These are phyloP conservation scores for Serranus cabrilla DNA, from an alignment of 2,797 vertebrate genomes.

Conservation along the genomic window DNA sequence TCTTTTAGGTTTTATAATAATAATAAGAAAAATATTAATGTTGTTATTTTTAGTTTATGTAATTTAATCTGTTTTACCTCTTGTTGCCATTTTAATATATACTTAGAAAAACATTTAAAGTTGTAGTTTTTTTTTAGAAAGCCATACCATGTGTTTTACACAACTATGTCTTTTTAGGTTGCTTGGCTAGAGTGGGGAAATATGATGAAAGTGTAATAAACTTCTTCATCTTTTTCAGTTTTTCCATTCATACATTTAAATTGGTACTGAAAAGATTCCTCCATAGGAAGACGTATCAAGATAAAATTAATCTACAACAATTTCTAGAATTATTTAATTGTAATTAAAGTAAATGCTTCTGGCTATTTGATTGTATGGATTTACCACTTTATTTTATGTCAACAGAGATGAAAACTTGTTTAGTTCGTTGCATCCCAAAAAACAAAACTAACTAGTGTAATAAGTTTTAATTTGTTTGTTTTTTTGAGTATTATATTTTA, in stretches of 20 bases:
- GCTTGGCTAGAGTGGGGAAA: neutral
- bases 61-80: no score
- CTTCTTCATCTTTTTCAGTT: neutral
- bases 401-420: no score
- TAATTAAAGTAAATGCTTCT: neutral
- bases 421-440: no score
- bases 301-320: neutral
- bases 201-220: neutral
- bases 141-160: no score
- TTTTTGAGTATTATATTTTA: neutral
- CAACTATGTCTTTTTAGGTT: neutral
- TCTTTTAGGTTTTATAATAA: no score
- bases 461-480: neutral
- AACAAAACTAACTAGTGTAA: no score
- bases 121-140: no score
- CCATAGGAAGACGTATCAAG: neutral
- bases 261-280: neutral
- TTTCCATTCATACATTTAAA: neutral
- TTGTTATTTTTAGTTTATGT: no score
- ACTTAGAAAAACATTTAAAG: no score
- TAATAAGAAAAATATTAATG: no score
- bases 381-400: neutral
- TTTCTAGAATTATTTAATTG: neutral
- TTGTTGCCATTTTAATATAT: no score
- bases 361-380: neutral